Evolutionary conservation across 2,888 invertebrate genomes (phyloP), one percentile per base, ranked within the genome.

Genomic region (Strigamia maritima): DNA sequence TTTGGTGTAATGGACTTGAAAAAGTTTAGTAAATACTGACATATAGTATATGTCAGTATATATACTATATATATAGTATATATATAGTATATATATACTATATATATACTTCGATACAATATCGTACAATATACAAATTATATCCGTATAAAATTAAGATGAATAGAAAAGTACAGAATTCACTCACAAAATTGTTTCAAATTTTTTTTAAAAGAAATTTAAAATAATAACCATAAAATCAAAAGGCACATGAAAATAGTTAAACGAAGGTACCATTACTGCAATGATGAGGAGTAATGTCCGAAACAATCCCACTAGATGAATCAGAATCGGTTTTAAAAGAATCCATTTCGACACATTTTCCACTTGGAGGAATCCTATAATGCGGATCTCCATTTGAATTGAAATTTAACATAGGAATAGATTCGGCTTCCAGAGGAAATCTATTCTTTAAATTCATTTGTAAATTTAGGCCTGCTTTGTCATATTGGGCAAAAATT

Each of bases 241-340:
- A 60, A 60, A 60, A 60, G 60, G 60, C 60, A 60, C 60, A 60
- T 60, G 22, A 60, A 60, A 60, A 60, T 44, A 60, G 8, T 76
- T 38, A 76, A 38, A 76, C 44, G 19, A 76, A 76, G 1, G 76
- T 76, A 10, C 76, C 76, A 40, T 76, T 38, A 24, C 16, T 19
- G 60, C 60, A 60, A 60, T 60, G 60, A 40, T 35, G 76, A 40
- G 31, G 76, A n/a, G 35, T 38, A 26, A 77, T 77, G 28, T 77
- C 77, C 2, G 77, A 24, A 7, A 77, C 77, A 6, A 77, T 77
- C 14, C 77, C 77, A 49, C 77, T 77, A 0, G 77, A 77, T 2
- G 77, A 28, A 76, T 79, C 76, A 12, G 75, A 75, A 22, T 75
- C 40, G 24, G 16, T 75, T n/a, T 75, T 28, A n/a, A 38, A 76